These are phyloP conservation scores for Picathartes gymnocephalus DNA, from an alignment of 2,113 vertebrate genomes.

Conservation along the genomic window DNA sequence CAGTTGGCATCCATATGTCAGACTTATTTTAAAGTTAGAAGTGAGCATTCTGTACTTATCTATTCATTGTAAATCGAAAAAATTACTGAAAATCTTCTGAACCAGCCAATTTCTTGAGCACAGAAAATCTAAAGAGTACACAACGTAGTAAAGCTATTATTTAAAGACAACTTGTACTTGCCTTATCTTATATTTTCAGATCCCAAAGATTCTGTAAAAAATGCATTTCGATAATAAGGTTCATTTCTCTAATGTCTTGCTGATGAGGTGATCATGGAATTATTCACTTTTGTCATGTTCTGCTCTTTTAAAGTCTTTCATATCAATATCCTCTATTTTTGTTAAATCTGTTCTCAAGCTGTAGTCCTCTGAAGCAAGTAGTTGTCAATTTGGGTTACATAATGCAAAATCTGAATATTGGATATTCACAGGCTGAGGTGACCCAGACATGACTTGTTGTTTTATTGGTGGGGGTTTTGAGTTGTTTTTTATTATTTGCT, in stretches of 20 bases:
- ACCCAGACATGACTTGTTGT: neutral
- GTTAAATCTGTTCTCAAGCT: neutral
- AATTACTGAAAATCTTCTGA: neutral
- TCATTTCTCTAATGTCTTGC: neutral
- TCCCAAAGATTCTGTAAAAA: neutral
- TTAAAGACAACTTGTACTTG: neutral
- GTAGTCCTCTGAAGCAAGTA: neutral
- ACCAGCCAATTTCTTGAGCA: neutral
- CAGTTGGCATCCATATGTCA: neutral
- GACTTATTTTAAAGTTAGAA: conserved; percentile 13
- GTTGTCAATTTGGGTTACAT: neutral
- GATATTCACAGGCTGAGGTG: neutral
- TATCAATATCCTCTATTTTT: neutral
- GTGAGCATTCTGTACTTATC: conserved; percentile 8
- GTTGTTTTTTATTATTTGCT: neutral
- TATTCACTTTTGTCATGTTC: neutral
- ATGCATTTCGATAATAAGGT: neutral
- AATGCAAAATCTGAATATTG: neutral
- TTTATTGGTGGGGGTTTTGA: neutral
- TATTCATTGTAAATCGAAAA: neutral
- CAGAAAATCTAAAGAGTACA: neutral
- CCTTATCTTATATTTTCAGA: neutral
- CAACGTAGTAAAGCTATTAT: neutral
- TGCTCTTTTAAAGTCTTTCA: neutral
- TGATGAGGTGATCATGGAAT: neutral